phyloP scores from a whole-genome alignment of 2,113 vertebrate species.

The Mormyrus lacerda region DNA sequence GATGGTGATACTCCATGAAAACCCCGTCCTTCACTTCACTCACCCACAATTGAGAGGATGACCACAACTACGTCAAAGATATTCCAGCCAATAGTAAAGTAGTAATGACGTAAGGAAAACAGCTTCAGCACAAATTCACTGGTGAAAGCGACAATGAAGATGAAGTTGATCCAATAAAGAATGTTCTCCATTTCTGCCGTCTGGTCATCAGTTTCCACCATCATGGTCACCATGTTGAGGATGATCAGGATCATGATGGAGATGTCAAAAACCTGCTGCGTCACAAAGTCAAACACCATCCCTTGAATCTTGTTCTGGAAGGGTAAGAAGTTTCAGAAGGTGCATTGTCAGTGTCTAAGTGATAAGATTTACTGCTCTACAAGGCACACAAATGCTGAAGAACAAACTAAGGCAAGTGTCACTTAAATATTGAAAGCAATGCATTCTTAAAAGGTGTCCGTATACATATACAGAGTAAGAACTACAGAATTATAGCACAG shows the following conservation, averaged over 20 bases:
- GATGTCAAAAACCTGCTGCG: conserved; percentile 96
- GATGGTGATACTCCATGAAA: not conserved
- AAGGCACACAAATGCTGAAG: not conserved
- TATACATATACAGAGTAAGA: not conserved
- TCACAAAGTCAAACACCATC: conserved; percentile 93
- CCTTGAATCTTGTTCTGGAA: conserved; percentile 87
- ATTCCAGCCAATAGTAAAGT: conserved; percentile 98
- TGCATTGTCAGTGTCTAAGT: not conserved
- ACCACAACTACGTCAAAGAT: conserved; percentile 97
- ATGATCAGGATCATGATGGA: conserved; percentile 98
- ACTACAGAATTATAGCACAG: not conserved
- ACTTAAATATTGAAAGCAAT: not conserved
- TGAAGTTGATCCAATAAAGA: conserved; percentile 94
- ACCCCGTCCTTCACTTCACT: conserved; percentile 57
- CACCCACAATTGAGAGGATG: conserved; percentile 95
- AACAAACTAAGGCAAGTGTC: not conserved
- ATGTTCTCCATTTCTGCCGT: conserved; percentile 82
- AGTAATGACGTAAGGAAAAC: conserved; percentile 90
- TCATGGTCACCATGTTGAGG: conserved; percentile 99
- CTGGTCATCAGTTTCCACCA: conserved; percentile 96
- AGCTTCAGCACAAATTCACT: conserved; percentile 93
- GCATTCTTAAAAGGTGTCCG: not conserved
- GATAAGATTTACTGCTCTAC: not conserved
- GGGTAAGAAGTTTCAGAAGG: conserved; percentile 14
- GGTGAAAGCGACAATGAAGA: conserved; percentile 94